Evolutionary conservation across 2,888 invertebrate genomes (phyloP).

Genomic region (Polylopha cassiicola): DNA sequence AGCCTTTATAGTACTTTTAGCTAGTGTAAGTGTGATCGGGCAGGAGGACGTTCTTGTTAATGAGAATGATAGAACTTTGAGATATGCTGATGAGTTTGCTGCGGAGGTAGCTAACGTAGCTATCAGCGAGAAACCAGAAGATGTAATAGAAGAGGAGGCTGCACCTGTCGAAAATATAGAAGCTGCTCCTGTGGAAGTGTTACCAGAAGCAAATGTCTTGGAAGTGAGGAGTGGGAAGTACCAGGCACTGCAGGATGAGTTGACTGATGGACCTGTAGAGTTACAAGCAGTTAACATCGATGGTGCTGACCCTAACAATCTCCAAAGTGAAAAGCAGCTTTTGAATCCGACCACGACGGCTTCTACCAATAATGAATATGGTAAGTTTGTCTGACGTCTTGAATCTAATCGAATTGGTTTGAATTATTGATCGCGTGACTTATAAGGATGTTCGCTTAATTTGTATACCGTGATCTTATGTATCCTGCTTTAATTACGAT

Average conservation of each 20-base stretch:
- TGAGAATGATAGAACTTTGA: slow-evolving; percentile 43
- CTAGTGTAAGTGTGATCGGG: slow-evolving; percentile 59
- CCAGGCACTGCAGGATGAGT: slow-evolving; percentile 51
- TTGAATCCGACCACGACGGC: slow-evolving; percentile 43
- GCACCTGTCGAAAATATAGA: slow-evolving; percentile 30
- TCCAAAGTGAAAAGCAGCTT: slow-evolving; percentile 56
- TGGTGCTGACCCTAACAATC: slow-evolving; percentile 30
- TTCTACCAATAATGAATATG: slow-evolving; percentile 53
- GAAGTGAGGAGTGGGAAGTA: slow-evolving; percentile 63
- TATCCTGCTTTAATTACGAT: too few species aligned
- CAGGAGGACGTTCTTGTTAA: slow-evolving; percentile 46
- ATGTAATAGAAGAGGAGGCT: slow-evolving; percentile 29
- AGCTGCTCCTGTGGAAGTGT: slow-evolving; percentile 42
- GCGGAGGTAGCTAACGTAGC: slow-evolving; percentile 24
- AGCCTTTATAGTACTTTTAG: slow-evolving; percentile 51
- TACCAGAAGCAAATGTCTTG: slow-evolving; percentile 39
- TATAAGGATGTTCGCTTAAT: too few species aligned
- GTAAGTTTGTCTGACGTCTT: slow-evolving; percentile 37
- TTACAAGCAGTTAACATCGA: slow-evolving; percentile 47
- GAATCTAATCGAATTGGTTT: background rate
- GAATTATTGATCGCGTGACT: background rate
- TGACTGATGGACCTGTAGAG: slow-evolving; percentile 44
- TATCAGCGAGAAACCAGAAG: slow-evolving; percentile 13
- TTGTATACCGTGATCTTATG: too few species aligned
- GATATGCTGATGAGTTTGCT: slow-evolving; percentile 31